Evolutionary conservation across 2,113 vertebrate genomes (phyloP), one percentile per base, ranked within the genome.

Genomic region (Anguilla japonica): DNA sequence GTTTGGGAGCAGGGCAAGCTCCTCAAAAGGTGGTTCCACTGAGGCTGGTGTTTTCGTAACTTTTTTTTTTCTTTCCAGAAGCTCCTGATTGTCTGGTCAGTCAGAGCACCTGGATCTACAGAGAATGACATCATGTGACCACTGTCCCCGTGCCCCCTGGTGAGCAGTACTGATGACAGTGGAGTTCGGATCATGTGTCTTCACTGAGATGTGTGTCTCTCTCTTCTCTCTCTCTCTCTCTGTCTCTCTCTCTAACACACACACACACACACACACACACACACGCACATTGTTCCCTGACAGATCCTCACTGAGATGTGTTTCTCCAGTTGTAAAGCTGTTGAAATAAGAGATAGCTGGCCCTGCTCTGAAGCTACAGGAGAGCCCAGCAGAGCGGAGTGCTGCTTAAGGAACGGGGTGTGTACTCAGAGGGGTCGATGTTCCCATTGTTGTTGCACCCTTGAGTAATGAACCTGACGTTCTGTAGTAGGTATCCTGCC

Each of bases 401-500:
- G 43, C 1, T 46, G 43, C 43, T 46, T 46, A 46, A 5, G 5
- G 43, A 46, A 5, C 2, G 4, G 43, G 43, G 43, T 9, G 43
- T 46, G 43, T 2, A 46, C 43, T 46, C 43, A 6, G 43, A 46
- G 43, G 43, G 43, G 43, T 60, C 57, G 3, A 60, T 3, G 5
- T 14, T 18, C 15, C 15, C 57, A 60, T 60, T 60, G 57, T 14
- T 60, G 63, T 34, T 13, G 8, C 16, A 34, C 26, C 71, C n/a
- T 75, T 75, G n/a, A 75, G 71, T 1, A 34, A 34, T n/a, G 71
- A 75, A 75, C 71, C 71, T 75, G 71, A 34, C 22, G 8, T 34
- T 11, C 71, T 75, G 1, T 34, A 8, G 22, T 84, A 67, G 41
- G 79, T 56, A 71, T 63, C 87, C 88, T 90, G 85, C 5, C 82